These are phyloP conservation scores for Cataglyphis rosenhaueri DNA, from an alignment of 2,888 invertebrate species.

Conservation along the genomic window DNA sequence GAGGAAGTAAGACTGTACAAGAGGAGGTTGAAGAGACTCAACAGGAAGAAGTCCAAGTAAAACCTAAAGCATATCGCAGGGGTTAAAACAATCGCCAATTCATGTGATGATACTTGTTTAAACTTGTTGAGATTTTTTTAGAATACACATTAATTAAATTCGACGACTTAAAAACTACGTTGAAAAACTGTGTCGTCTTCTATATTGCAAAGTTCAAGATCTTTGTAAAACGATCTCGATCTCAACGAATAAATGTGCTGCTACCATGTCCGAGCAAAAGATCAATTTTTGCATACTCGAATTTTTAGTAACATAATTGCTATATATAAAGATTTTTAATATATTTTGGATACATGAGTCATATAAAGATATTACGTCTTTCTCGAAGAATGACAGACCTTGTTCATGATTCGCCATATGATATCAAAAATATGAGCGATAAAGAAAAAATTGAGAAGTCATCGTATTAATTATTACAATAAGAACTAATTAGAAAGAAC, in stretches of 20 bases:
- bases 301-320: conserved; percentile 18
- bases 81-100: conserved; percentile 55
- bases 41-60: conserved; percentile 81
- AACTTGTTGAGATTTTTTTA: conserved; percentile 35
- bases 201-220: conserved; percentile 12
- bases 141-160: conserved; percentile 23
- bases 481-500: conserved; percentile 13
- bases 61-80: conserved; percentile 78
- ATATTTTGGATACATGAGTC: background rate
- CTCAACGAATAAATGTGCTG: background rate
- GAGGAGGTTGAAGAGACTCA: conserved; percentile 82
- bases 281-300: background rate
- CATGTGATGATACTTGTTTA: background rate
- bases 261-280: background rate
- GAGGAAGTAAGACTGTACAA: conserved; percentile 74
- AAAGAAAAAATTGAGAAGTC: background rate
- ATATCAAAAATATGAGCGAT: conserved; percentile 15
- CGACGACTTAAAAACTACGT: background rate
- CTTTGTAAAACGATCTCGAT: conserved; percentile 10
- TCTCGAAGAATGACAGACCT: conserved; percentile 20
- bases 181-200: conserved; percentile 8
- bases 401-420: background rate
- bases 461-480: conserved; percentile 23
- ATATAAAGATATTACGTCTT: background rate
- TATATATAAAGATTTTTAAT: conserved; percentile 22